Evolutionary conservation across 2,888 invertebrate species (phyloP).

Genomic region (Ectemnius lituratus): DNA sequence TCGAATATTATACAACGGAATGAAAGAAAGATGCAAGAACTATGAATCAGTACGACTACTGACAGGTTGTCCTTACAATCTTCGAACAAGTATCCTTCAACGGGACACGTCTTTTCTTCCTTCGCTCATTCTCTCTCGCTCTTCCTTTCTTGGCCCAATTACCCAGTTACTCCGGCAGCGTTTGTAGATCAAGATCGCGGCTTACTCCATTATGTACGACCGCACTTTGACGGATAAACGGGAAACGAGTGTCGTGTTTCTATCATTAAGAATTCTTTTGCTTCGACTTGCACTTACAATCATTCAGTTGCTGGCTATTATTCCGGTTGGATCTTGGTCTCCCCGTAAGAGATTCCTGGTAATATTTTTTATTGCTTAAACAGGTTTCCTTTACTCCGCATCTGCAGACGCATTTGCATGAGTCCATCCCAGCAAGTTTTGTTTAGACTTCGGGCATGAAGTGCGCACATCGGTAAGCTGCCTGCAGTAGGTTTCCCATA

Average conservation of each 20-base stretch:
- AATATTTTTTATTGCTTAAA: neutral
- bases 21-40: slow-evolving; percentile 8
- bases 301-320: neutral
- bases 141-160: slow-evolving; percentile 52
- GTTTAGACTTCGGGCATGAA: too few relatives aligned
- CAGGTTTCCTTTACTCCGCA: too few relatives aligned
- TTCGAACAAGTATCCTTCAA: slow-evolving; percentile 38
- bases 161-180: slow-evolving; percentile 54
- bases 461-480: too few relatives aligned
- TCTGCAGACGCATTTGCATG: too few relatives aligned
- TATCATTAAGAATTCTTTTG: neutral
- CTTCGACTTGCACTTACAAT: too few relatives aligned
- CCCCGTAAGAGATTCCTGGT: neutral
- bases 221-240: neutral
- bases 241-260: neutral
- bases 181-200: slow-evolving; percentile 35
- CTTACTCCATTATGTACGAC: slow-evolving; percentile 13
- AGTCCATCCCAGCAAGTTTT: too few relatives aligned
- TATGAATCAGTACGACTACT: slow-evolving; percentile 24
- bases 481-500: too few relatives aligned
- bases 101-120: slow-evolving; percentile 40
- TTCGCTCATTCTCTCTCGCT: slow-evolving; percentile 21
- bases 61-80: slow-evolving; percentile 25
- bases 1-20: too few relatives aligned
- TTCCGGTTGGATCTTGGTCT: neutral